These are phyloP conservation scores for Cavia porcellus DNA, from an alignment of 2,113 vertebrate species.

Conservation along the genomic window DNA sequence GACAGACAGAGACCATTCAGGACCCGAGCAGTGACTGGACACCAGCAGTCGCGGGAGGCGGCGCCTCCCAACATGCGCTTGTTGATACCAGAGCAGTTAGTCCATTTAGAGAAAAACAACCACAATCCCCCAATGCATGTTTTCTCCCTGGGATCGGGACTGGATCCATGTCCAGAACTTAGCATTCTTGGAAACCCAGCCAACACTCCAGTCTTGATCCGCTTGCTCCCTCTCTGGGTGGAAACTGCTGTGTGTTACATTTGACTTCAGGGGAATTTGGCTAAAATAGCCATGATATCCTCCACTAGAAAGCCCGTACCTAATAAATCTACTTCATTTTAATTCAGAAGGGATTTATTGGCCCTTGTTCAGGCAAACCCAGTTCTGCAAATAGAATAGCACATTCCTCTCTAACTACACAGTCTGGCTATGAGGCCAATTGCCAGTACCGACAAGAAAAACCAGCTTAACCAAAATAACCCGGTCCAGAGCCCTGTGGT, in stretches of 20 bases:
- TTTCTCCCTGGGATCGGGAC: not conserved
- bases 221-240: fast-evolving
- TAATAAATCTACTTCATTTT: not conserved
- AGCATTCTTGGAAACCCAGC: fast-evolving
- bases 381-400: not conserved
- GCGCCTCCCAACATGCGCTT: not conserved
- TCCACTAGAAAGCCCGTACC: not conserved
- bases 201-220: not conserved
- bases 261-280: not conserved
- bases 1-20: not conserved
- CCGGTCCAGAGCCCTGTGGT: not conserved
- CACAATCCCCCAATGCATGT: not conserved
- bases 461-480: not conserved
- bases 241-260: not conserved
- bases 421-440: not conserved
- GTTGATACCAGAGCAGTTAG: too few species aligned
- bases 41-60: fast-evolving
- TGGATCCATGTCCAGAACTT: not conserved
- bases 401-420: not conserved
- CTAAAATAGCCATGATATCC: not conserved
- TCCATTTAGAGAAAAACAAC: not conserved
- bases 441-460: not conserved
- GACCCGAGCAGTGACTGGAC: too few species aligned
- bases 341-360: conserved; percentile 3
- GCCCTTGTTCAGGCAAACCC: not conserved